Percentiles rank a stretch among this genome's conserved stretches.
These are phyloP conservation scores for Nycticryphes semicollaris DNA, from an alignment of 2,113 vertebrate species.

Conservation along the genomic window DNA sequence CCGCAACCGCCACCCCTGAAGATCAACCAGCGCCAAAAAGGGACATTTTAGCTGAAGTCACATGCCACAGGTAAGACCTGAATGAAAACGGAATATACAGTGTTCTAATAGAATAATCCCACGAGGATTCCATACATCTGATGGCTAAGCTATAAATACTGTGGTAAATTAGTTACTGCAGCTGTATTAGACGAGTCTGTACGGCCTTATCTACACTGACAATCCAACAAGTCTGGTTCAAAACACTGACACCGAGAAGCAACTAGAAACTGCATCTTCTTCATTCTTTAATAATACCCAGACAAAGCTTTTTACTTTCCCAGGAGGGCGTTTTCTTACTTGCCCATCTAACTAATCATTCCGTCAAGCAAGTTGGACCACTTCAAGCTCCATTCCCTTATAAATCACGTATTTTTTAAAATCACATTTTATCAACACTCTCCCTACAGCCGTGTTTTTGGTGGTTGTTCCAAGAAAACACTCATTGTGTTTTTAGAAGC, in stretches of 20 bases:
- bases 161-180: background rate
- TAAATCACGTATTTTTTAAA: background rate
- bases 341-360: background rate
- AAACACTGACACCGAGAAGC: background rate
- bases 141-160: background rate
- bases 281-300: background rate
- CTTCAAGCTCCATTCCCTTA: background rate
- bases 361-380: background rate
- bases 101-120: background rate
- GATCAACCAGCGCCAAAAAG: accelerated
- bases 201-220: background rate
- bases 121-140: background rate
- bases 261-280: accelerated
- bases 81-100: background rate
- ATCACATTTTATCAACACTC: background rate
- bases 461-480: background rate
- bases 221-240: background rate
- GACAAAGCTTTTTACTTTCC: background rate
- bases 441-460: accelerated
- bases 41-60: background rate
- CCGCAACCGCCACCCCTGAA: background rate
- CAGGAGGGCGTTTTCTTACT: background rate
- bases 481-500: background rate
- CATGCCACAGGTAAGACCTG: background rate
- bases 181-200: background rate